Conservation (phyloP, 2,888 invertebrate species). For the Coleophora deauratella region DNA sequence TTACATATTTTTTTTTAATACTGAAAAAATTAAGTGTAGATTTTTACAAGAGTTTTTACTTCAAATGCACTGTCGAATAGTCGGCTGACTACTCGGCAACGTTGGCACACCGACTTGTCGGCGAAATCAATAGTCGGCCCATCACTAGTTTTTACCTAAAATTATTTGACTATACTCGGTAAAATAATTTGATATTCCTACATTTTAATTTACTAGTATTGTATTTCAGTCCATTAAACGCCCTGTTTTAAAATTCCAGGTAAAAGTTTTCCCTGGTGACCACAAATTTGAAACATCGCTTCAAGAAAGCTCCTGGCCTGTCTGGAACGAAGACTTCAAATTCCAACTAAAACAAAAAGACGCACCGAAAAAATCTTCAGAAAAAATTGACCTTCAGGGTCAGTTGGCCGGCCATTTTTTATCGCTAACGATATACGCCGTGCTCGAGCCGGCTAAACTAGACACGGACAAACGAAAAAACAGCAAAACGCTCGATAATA, state of each 20-base stretch:
- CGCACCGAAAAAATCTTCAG: slow-evolving; percentile 51
- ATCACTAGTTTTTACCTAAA: too few species aligned
- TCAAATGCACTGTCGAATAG: too few species aligned
- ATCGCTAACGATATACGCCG: slow-evolving; percentile 79
- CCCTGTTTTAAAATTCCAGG: slow-evolving; percentile 60
- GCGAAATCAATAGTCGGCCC: too few species aligned
- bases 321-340: slow-evolving; percentile 85
- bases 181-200: too few species aligned
- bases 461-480: slow-evolving; percentile 50
- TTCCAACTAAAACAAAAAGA: slow-evolving; percentile 77
- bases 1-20: too few species aligned
- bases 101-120: too few species aligned
- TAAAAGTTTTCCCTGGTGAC: slow-evolving; percentile 84
- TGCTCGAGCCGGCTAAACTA: slow-evolving; percentile 74
- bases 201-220: too few species aligned
- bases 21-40: too few species aligned
- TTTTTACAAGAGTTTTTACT: too few species aligned
- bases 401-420: slow-evolving; percentile 79
- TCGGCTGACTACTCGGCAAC: too few species aligned
- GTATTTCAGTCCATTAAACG: too few species aligned
- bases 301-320: slow-evolving; percentile 85
- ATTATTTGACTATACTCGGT: too few species aligned
- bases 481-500: slow-evolving; percentile 44
- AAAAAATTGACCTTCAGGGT: slow-evolving; percentile 68
- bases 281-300: slow-evolving; percentile 83